Evolutionary conservation across 92 coral and sea anemone species (phyloP), one percentile per base, ranked within the genome.

Genomic region (Plumapathes pennacea): DNA sequence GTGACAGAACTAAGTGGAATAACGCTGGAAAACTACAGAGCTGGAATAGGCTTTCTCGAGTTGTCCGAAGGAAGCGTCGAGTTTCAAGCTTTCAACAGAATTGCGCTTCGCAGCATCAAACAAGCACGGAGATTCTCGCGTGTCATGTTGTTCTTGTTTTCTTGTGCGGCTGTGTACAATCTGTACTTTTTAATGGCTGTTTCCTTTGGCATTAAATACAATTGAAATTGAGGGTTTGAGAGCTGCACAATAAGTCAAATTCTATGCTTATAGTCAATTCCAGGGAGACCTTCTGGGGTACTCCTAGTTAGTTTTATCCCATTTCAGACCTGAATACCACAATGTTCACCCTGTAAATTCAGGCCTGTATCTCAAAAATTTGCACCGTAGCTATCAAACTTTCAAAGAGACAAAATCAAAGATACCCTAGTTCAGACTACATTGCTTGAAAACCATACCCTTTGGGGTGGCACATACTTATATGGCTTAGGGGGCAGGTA

Each of bases 11-110:
- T 85, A 30, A 57, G 53, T 6, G 88, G 94, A 24, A 40, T 81
- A 7, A 84, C 88, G 9, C 76, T 81, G 10, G 38, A 71, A 21
- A 85, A 85, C 45, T 85, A 81, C 41, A 61, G 31, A 19, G 56
- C 80, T 22, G 94, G 84, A 4, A 43, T 74, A 9, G 94, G 88
- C 1, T 74, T 59, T 17, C 25, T 81, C 7, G 57, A 64, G 30
- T 32, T 69, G 46, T 46, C 42, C 6, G 84, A 74, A 12, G 88
- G 84, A 36, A 58, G 49, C 33, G 81, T 85, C 34, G 52, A 85
- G 34, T 81, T 85, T 54, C 94, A 85, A 69, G 94, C 88, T 8
- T 81, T 85, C 39, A 85, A 75, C 49, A 46, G 69, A 7, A 24
- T 14, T n/a, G 94, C 94, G 6, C 39, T 68, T 18, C 31, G 38